A percentile compares a stretch with the other conserved stretches of the same genome.
These are phyloP conservation scores for Euborellia annulipes DNA, from an alignment of 1,140 invertebrate species.

Conservation along the genomic window DNA sequence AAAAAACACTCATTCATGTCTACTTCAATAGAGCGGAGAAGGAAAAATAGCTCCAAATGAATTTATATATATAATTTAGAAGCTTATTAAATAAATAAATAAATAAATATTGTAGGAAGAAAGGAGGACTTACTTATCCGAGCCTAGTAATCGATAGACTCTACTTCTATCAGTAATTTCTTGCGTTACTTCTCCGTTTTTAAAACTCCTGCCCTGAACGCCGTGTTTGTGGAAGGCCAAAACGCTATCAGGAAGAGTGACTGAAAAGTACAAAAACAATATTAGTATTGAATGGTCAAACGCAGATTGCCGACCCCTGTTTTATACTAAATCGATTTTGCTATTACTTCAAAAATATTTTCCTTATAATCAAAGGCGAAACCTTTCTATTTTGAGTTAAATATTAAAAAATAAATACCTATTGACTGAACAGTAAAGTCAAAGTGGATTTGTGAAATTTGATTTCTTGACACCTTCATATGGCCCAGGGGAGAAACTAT, in stretches of 20 bases:
- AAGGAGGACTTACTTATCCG: constrained; percentile 74
- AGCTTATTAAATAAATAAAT: too few relatives aligned
- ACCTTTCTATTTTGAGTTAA: too few relatives aligned
- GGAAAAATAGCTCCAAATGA: too few relatives aligned
- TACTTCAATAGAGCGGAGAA: too few relatives aligned
- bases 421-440: constrained; percentile 89
- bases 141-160: constrained; percentile 75
- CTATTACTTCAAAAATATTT: too few relatives aligned
- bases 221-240: constrained; percentile 94
- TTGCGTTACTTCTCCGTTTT: constrained; percentile 89
- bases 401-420: constrained; percentile 42
- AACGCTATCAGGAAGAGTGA: constrained; percentile 89
- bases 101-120: too few relatives aligned
- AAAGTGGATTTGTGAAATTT: constrained; percentile 76
- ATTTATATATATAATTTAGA: too few relatives aligned
- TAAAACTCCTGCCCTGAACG: constrained; percentile 89
- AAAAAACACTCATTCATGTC: too few relatives aligned
- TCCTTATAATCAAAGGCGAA: too few relatives aligned
- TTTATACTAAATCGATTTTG: too few relatives aligned
- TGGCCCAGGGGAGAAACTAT: constrained; percentile 78
- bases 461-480: constrained; percentile 62
- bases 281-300: too few relatives aligned
- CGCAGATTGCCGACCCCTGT: too few relatives aligned
- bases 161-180: constrained; percentile 84
- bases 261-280: constrained; percentile 35